Evolutionary conservation across 37 sponge, comb jelly and placozoan species (phyloP).

Genomic region (Ephydatia muelleri): DNA sequence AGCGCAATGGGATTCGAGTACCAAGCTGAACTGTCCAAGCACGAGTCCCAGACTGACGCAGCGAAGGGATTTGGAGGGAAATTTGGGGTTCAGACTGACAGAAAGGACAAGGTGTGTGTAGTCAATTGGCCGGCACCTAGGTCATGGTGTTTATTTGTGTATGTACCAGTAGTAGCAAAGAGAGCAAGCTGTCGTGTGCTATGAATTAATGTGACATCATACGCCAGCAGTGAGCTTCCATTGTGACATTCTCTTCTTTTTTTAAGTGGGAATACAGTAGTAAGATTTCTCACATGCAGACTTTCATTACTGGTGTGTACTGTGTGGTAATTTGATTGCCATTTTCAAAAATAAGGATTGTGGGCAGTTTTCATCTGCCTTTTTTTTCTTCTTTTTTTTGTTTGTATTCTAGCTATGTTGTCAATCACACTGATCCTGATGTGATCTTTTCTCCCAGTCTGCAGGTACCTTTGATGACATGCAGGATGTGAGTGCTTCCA

Average conservation of each 20-base stretch:
- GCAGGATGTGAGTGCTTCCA: constrained; percentile 54
- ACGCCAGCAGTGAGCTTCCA: too few species aligned
- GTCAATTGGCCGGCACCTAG: too few species aligned
- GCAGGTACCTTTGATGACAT: constrained; percentile 86
- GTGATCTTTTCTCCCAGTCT: constrained; percentile 42
- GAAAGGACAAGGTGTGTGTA: constrained; percentile 64
- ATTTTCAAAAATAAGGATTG: too few species aligned
- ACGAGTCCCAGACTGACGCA: constrained; percentile 88
- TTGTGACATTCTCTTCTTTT: too few species aligned
- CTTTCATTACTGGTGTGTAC: too few species aligned
- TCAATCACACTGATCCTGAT: neutral
- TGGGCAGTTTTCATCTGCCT: neutral
- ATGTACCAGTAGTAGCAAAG: too few species aligned
- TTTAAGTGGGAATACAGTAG: too few species aligned
- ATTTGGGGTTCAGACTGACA: constrained; percentile 80
- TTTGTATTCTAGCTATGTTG: neutral
- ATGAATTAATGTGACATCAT: too few species aligned
- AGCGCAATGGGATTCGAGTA: constrained; percentile 78
- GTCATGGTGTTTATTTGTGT: too few species aligned
- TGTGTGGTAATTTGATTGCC: too few species aligned
- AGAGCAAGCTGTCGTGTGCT: too few species aligned
- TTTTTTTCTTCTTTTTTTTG: neutral
- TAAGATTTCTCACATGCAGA: too few species aligned
- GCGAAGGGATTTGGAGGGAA: constrained; percentile 92
- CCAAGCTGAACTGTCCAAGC: constrained; percentile 74